A percentile compares a stretch with the other conserved stretches of the same genome.
Evolutionary conservation across 64 coral and sea anemone genomes (phyloP).

Genomic region (Stylophora pistillata): DNA sequence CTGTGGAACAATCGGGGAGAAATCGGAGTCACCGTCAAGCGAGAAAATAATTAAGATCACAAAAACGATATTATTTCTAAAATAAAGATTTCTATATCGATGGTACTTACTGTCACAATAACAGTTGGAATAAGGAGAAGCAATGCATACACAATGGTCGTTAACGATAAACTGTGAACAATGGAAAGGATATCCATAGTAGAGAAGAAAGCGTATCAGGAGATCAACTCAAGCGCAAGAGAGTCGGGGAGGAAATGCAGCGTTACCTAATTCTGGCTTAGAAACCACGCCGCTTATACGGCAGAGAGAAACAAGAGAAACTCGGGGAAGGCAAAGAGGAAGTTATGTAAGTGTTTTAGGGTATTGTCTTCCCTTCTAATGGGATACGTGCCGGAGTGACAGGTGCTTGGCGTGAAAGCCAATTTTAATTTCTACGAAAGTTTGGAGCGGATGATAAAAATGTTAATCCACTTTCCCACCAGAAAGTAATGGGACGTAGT

Average conservation of each 20-base stretch:
- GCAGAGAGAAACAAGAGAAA: background rate
- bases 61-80: background rate
- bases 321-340: background rate
- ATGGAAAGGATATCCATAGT: background rate
- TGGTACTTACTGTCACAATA: background rate
- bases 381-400: too few relatives aligned
- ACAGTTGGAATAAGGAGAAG: constrained; percentile 17
- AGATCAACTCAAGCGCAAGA: too few relatives aligned
- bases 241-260: too few relatives aligned
- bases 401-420: too few relatives aligned
- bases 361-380: background rate
- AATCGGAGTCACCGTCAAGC: background rate
- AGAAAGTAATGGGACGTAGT: too few relatives aligned
- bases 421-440: too few relatives aligned
- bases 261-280: background rate
- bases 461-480: too few relatives aligned
- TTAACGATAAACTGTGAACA: background rate
- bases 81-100: background rate
- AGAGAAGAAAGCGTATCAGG: background rate
- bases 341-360: background rate
- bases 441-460: too few relatives aligned
- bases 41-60: background rate
- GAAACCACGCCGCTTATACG: background rate
- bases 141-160: constrained; percentile 8
- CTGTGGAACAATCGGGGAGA: constrained; percentile 25